Base-by-base conservation (phyloP, 2,888 invertebrate species). In the Acronicta aceris region DNA sequence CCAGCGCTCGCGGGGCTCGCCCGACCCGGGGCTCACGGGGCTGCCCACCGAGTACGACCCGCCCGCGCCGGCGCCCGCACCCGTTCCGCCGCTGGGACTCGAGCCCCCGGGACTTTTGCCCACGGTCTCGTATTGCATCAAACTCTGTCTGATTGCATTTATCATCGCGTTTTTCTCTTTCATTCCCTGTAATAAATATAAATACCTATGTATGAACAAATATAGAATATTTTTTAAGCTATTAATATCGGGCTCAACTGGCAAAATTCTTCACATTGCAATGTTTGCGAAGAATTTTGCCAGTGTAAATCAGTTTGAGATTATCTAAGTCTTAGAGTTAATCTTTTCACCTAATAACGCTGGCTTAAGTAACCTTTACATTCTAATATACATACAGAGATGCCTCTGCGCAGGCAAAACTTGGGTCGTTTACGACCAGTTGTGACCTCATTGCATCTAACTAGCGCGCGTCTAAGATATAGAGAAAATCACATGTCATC, bases 101-200 rank as follows among this genome's bases (percentile, higher is more conserved):
- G 91, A 84, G 25, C 91, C 87, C 65, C 88, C 86, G 59, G 96
- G 96, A 79, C 95, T 95, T 87, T 96, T 96, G 59, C 96, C 95
- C 8, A 94, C 95, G 63, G 96, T 96, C 89, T 98, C 98, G 83
- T 96, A 97, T 81, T 96, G 97, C 98, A 99, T 99, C 82, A 99
- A 95, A 80, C 97, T 97, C 87, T 98, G 97, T 84, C 98, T 97
- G 83, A 99, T 99, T 48, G 97, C 98, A 84, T 97, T 97, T 70
- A 99, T 99, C 67, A 97, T 97, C 10, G 89, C 92, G 90, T 97
- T 96, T 86, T 97, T 97, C 62, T 88, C 87, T 57, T 83, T 87
- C 80, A 96, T 90, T 57, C 93, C 95, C 87, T 95, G 83, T 48
- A 88, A 91, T 15, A 68, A 60, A 60, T 30, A 55, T 10, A 76